Base-by-base conservation (phyloP, 2,888 invertebrate species). In the Mactromeris polynyma region DNA sequence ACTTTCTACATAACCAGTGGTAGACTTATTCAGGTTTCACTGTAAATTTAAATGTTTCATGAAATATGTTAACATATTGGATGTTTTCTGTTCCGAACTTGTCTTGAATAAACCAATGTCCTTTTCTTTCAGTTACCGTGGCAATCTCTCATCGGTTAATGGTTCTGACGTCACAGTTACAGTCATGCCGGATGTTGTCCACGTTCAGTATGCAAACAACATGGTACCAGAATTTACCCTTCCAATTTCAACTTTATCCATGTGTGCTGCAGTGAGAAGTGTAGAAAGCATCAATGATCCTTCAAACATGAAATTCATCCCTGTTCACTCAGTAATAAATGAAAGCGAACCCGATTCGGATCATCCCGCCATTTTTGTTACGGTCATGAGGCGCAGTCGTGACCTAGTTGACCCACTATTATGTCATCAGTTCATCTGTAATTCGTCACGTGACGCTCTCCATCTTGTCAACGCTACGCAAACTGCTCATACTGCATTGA, bases 381-480 rank as follows among this genome's bases (percentile, higher is more conserved):
- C 85, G 6, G 86, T 88, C 14, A 85, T 91, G 86, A 64, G 91
- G 9, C 73, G 88, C 6, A 54, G 58, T n/a, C 80, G 58, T 9
- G 85, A 73, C 7, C 31, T 38, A 1, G 54, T 42, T 19, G 85
- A 79, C 11, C 69, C 85, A 0, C 38, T 87, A 33, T 80, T 84
- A 21, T 91, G 91, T 79, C 81, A 89, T n/a, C 78, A 84, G 31
- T 91, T 91, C 40, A 87, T 88, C 17, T 91, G 91, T 69, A 79
- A 79, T 9, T 81, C 81, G 9, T 87, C 91, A 11, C 77, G 91
- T 36, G 91, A 91, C 46, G 91, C 89, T 31, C 86, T 91, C 17
- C 91, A 91, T 69, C 83, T 91, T 31, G 91, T 91, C 0, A 91
- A 91, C 69, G 88, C 91, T 58, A 91, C 91, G 36, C 91, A 91